Evolutionary conservation across 2,888 invertebrate genomes (phyloP).

Genomic region (Nephrotoma appendiculata): DNA sequence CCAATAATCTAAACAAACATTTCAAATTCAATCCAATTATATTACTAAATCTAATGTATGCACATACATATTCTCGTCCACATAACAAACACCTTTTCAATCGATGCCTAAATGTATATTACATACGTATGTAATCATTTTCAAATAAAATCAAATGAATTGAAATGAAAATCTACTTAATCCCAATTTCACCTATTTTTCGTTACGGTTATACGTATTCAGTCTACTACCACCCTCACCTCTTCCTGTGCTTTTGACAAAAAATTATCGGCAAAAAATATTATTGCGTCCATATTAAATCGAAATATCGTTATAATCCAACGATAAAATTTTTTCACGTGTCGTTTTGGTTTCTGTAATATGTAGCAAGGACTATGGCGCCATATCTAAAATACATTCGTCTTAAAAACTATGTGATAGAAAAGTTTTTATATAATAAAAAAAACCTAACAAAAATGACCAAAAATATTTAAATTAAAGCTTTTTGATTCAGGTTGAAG

Average conservation of each 20-base stretch:
- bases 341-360: not conserved
- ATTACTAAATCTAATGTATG: too few relatives aligned
- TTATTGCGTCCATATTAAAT: not conserved
- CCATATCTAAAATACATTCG: not conserved
- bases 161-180: not conserved
- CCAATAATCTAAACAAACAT: too few relatives aligned
- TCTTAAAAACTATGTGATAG: not conserved
- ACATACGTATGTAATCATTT: not conserved
- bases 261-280: not conserved
- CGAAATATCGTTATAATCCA: not conserved
- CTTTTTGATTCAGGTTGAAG: not conserved
- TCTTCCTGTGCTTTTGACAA: not conserved
- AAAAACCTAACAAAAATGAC: not conserved
- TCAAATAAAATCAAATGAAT: not conserved
- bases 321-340: not conserved
- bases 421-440: not conserved
- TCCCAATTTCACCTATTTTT: not conserved
- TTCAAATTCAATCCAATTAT: too few relatives aligned
- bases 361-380: not conserved
- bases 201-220: not conserved
- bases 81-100: too few relatives aligned
- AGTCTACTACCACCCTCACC: not conserved
- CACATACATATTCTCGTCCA: too few relatives aligned
- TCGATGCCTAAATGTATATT: too few relatives aligned
- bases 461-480: not conserved